Evolutionary conservation across 2,113 vertebrate species (phyloP).

Genomic region (Abramis brama): DNA sequence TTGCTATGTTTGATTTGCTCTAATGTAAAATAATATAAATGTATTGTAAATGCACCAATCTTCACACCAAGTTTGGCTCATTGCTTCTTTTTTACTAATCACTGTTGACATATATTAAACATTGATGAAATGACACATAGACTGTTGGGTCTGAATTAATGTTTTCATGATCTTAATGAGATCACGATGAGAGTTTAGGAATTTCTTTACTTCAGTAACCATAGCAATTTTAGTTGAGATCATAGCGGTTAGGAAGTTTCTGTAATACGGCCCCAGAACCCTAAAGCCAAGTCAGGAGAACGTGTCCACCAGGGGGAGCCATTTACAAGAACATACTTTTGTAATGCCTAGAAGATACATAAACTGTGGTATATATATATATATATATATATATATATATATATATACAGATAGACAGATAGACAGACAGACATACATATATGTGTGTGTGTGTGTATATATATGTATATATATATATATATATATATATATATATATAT

Average conservation of each 20-base stretch:
- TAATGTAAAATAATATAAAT: constrained; percentile 5
- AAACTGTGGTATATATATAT: background rate
- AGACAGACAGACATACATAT: too few relatives aligned
- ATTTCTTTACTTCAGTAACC: background rate
- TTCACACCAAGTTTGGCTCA: background rate
- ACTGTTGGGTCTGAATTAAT: background rate
- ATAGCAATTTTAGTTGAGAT: background rate
- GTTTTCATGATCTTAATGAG: background rate
- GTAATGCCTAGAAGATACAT: background rate
- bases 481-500: too few relatives aligned
- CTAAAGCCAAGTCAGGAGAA: background rate
- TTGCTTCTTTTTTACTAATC: background rate
- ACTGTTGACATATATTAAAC: background rate
- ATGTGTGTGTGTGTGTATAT: too few relatives aligned
- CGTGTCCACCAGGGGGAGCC: constrained; percentile 27
- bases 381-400: too few relatives aligned
- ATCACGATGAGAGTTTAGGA: background rate
- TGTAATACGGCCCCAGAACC: background rate
- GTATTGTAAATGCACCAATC: background rate
- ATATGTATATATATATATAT: too few relatives aligned
- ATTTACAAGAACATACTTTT: constrained; percentile 3
- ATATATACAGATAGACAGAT: too few relatives aligned
- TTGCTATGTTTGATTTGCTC: background rate
- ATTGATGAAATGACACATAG: background rate
- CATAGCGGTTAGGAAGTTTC: background rate